phyloP scores from a whole-genome alignment of 1,140 invertebrate genomes.

The Tetramorium parvispinum region DNA sequence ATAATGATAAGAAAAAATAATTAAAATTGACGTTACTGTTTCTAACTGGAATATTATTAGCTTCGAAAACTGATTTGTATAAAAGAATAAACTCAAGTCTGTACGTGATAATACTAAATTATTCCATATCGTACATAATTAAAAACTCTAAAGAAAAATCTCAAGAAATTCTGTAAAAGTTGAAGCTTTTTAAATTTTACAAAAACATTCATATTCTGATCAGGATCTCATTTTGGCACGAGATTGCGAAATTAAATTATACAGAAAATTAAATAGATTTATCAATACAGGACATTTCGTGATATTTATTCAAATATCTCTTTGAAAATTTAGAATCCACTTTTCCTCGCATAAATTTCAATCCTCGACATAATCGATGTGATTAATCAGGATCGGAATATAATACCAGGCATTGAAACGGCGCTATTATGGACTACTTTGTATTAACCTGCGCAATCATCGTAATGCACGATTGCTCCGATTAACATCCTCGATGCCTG shows the following conservation, averaged over 20 bases:
- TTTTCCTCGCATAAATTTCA: slow-evolving; percentile 30
- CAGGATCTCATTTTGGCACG: background rate
- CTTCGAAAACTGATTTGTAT: background rate
- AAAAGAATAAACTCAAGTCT: background rate
- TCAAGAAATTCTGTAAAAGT: background rate
- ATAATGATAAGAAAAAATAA: background rate
- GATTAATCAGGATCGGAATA: slow-evolving; percentile 42
- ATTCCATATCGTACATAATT: background rate
- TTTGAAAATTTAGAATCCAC: slow-evolving; percentile 1
- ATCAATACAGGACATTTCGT: background rate
- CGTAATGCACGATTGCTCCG: slow-evolving; percentile 39
- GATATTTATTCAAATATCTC: background rate
- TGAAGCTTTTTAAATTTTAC: background rate
- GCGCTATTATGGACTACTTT: slow-evolving; percentile 39
- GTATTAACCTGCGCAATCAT: slow-evolving; percentile 46
- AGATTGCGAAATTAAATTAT: background rate
- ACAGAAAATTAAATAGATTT: background rate
- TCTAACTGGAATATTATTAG: background rate
- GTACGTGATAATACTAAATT: background rate
- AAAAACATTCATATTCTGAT: background rate
- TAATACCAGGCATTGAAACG: slow-evolving; percentile 14
- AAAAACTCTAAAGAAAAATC: background rate
- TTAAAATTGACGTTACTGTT: background rate
- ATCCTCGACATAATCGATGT: background rate
- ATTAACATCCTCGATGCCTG: slow-evolving; percentile 41